Percentiles rank a stretch among this genome's conserved stretches.
These are phyloP conservation scores for Drosophila melanica DNA, from an alignment of 1,140 invertebrate genomes.

Conservation along the genomic window DNA sequence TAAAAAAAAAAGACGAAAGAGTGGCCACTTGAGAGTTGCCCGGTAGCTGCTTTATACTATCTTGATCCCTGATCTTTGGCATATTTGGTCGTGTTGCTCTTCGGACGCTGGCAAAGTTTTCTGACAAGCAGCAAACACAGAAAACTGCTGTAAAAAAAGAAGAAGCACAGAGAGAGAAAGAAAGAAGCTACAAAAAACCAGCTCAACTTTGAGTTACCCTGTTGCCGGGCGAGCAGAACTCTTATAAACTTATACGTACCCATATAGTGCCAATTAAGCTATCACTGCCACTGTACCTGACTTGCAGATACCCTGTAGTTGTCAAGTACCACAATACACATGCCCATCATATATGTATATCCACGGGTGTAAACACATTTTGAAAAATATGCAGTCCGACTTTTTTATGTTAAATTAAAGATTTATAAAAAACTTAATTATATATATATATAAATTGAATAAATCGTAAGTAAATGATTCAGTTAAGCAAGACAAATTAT, in stretches of 20 bases:
- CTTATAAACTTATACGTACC: no score
- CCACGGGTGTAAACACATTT: no score
- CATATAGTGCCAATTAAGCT: neutral
- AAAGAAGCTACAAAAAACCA: neutral
- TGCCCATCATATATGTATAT: no score
- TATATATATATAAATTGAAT: no score
- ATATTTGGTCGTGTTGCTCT: conserved; percentile 15
- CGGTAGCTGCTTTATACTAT: conserved; percentile 10
- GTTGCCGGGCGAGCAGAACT: neutral
- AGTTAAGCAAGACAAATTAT: no score
- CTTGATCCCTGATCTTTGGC: conserved; percentile 43
- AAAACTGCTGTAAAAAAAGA: neutral
- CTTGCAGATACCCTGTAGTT: neutral
- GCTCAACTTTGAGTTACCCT: neutral
- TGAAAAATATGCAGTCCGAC: neutral
- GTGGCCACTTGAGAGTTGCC: conserved; percentile 24
- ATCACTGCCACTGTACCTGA: neutral
- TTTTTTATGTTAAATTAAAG: no score
- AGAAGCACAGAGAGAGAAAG: neutral
- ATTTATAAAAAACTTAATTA: no score
- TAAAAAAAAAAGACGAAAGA: neutral
- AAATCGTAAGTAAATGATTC: no score
- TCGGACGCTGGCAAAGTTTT: conserved; percentile 7
- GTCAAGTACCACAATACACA: no score
- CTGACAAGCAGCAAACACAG: neutral